These are phyloP conservation scores for Zhengitettix transpicula DNA, from an alignment of 2,888 invertebrate genomes.

Conservation along the genomic window DNA sequence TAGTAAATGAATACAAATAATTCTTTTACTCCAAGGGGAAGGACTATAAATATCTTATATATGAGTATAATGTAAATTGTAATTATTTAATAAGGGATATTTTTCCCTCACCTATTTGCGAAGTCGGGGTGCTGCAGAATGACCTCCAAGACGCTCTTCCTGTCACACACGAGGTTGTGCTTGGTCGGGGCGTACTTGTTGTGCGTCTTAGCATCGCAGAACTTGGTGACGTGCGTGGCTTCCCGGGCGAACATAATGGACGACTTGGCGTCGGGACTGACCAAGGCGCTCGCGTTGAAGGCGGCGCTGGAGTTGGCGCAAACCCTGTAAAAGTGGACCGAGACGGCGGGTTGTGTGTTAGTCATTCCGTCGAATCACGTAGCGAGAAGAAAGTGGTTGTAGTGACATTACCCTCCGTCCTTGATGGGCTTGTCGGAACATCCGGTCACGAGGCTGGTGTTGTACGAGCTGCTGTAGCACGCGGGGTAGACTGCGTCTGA, in stretches of 20 bases:
- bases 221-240: conserved; percentile 33
- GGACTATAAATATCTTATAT: not conserved
- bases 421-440: too few species aligned
- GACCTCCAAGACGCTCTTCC: conserved; percentile 39
- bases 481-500: too few species aligned
- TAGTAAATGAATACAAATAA: too few species aligned
- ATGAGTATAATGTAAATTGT: not conserved
- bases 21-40: too few species aligned
- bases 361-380: too few species aligned
- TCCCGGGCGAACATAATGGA: conserved; percentile 36
- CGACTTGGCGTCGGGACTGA: conserved; percentile 28
- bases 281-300: conserved; percentile 26
- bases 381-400: too few species aligned
- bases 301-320: conserved; percentile 16
- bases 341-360: not conserved
- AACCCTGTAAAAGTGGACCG: conserved; percentile 17
- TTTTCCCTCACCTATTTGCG: conserved; percentile 21
- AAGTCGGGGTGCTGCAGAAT: conserved; percentile 38
- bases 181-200: conserved; percentile 44
- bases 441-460: too few species aligned
- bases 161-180: conserved; percentile 44
- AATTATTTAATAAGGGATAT: too few species aligned
- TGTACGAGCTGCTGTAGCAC: too few species aligned
- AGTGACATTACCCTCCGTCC: too few species aligned
- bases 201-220: conserved; percentile 43